Base-by-base conservation (phyloP, 2,888 invertebrate genomes). In the Coecobrya sp. region DNA sequence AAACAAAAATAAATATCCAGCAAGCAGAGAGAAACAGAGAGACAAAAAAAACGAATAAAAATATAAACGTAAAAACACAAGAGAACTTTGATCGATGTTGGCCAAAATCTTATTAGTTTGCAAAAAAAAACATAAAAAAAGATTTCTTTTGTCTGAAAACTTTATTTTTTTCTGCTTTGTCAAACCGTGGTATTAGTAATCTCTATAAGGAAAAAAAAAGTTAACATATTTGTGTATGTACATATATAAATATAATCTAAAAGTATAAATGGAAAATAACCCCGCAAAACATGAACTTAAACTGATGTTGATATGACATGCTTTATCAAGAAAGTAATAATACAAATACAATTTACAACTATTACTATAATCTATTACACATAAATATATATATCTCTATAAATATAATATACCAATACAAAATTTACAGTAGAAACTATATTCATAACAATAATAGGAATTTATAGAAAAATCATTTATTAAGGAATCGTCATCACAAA, bases 241-340 rank as follows among this genome's bases (percentile, higher is more conserved):
- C 19, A 16, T 42, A 59, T 87, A 36, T 59, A 62, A 16, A 87
- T 59, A 59, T 52, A 25, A 22, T 36, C 52, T 59, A 49, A 52
- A 62, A 1, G 49, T 30, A 8, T 27, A 45, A 25, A 52, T 13
- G 8, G 86, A 13, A 55, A 73, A 55, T 86, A 65, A 42, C 82
- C 86, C 86, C 84, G 84, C 88, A 88, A 92, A 88, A 92, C 82
- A 88, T 82, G 92, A 92, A 92, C 92, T 92, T 91, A 91, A 91
- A 91, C 91, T 91, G 62, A 92, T 92, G 92, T 88, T 92, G 92
- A 92, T 92, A 92, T 87, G 84, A 92, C 84, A 92, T 92, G 92
- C 92, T 92, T 92, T 92, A 92, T 92, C 88, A 82, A 88, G 76
- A 87, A 86, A 92, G 52, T 62, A 87, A 79, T 88, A 88, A 86